These are phyloP conservation scores for Atractosteus spatula DNA, from an alignment of 2,113 vertebrate species.

Conservation along the genomic window DNA sequence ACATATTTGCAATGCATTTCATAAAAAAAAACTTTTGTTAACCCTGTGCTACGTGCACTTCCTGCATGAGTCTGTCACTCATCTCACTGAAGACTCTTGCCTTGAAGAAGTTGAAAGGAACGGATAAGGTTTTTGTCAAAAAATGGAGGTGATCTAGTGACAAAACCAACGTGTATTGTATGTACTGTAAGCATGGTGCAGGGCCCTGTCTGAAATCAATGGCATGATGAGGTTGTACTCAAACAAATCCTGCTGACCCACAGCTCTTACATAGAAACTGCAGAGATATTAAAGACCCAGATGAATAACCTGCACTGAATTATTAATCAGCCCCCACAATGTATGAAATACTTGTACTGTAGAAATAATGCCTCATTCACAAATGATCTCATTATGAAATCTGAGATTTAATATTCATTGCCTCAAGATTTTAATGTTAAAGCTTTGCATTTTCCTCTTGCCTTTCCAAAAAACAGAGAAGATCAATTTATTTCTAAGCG, in stretches of 20 bases:
- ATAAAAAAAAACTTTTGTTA: no score
- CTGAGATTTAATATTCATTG: neutral
- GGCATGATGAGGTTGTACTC: constrained; percentile 14
- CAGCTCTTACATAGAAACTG: constrained; percentile 31
- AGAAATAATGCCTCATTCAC: neutral
- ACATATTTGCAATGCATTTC: no score
- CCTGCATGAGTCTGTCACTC: no score
- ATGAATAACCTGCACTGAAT: constrained; percentile 46
- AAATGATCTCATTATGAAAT: neutral
- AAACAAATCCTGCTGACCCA: constrained; percentile 30
- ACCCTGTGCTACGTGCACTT: no score
- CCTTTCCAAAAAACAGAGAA: no score
- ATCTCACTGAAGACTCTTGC: no score
- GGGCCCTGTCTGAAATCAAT: constrained; percentile 30
- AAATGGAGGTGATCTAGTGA: no score
- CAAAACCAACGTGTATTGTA: no score
- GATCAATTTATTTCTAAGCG: no score
- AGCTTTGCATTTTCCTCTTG: neutral
- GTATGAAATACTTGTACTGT: constrained; percentile 12
- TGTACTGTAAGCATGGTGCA: neutral
- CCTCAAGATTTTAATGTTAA: neutral
- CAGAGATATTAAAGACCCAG: constrained; percentile 31
- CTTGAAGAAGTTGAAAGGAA: no score
- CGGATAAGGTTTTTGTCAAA: no score
- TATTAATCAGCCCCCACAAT: constrained; percentile 42